A percentile compares a stretch with the other conserved stretches of the same genome.
Conservation (phyloP, 2,888 invertebrate species). For the Carpatolechia fugitivella region DNA sequence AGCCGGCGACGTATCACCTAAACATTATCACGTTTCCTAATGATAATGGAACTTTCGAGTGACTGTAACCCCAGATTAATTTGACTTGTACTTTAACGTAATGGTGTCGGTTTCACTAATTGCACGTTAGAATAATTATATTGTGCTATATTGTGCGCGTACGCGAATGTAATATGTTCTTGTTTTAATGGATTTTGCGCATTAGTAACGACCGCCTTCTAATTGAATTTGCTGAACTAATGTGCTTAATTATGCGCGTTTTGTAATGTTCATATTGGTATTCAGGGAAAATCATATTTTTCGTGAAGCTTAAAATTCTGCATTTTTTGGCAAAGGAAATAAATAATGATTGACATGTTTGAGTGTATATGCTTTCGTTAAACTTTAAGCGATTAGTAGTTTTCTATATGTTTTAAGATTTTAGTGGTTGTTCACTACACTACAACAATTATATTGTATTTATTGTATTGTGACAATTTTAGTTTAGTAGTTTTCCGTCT, state of each 20-base stretch:
- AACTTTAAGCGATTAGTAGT: too few species aligned
- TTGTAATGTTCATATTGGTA: neutral
- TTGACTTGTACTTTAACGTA: constrained; percentile 71
- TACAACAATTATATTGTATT: too few species aligned
- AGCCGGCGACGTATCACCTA: constrained; percentile 49
- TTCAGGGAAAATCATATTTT: too few species aligned
- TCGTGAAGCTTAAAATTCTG: too few species aligned
- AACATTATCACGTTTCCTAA: constrained; percentile 65
- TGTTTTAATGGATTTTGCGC: constrained; percentile 53
- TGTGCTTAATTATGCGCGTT: neutral
- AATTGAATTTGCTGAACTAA: constrained; percentile 10
- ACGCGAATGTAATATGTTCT: constrained; percentile 31
- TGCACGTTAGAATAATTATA: constrained; percentile 74
- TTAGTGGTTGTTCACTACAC: too few species aligned
- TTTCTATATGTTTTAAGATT: too few species aligned
- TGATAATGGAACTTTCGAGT: constrained; percentile 77
- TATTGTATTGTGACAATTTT: too few species aligned
- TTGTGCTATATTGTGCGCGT: constrained; percentile 46
- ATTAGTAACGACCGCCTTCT: constrained; percentile 18
- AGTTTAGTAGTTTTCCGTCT: too few species aligned
- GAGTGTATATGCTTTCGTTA: too few species aligned
- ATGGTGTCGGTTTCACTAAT: constrained; percentile 77
- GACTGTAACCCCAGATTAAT: constrained; percentile 76
- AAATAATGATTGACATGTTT: too few species aligned
- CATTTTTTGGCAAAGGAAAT: too few species aligned